Evolutionary conservation across 2,888 invertebrate species (phyloP).

Genomic region (Serripes groenlandicus): DNA sequence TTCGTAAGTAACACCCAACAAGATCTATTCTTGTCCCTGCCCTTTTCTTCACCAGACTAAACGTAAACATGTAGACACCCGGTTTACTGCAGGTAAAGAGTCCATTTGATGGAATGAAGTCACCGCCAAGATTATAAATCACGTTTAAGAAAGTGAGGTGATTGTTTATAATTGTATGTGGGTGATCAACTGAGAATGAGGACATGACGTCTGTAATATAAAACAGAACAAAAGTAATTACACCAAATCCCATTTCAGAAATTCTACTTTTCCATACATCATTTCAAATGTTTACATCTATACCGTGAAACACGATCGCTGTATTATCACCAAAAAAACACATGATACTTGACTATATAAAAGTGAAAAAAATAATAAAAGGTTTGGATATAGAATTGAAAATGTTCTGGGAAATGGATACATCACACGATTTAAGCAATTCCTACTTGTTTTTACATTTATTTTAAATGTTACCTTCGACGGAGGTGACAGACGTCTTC

Average conservation of each 20-base stretch:
- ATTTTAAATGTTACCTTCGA: too few species aligned
- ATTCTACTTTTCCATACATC: too few species aligned
- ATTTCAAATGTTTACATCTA: too few species aligned
- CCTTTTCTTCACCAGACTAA: constrained; percentile 15
- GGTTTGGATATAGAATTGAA: too few species aligned
- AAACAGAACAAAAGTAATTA: background rate
- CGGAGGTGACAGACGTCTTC: too few species aligned
- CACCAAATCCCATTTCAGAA: background rate
- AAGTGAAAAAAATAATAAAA: too few species aligned
- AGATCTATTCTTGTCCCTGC: background rate
- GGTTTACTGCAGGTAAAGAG: constrained; percentile 18
- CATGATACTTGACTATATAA: background rate
- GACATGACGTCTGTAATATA: background rate
- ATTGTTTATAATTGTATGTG: background rate
- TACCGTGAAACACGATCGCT: too few species aligned
- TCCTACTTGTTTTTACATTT: too few species aligned
- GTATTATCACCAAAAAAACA: too few species aligned
- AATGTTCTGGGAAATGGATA: too few species aligned
- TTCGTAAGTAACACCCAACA: background rate
- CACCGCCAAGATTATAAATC: background rate
- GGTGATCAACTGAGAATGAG: background rate
- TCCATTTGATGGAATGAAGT: constrained; percentile 4
- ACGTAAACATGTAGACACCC: constrained; percentile 16
- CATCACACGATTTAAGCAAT: too few species aligned
- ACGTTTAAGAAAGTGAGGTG: background rate